A percentile compares a stretch with the other conserved stretches of the same genome.
These are phyloP conservation scores for Venusia cambrica DNA, from an alignment of 2,888 invertebrate genomes.

Conservation along the genomic window DNA sequence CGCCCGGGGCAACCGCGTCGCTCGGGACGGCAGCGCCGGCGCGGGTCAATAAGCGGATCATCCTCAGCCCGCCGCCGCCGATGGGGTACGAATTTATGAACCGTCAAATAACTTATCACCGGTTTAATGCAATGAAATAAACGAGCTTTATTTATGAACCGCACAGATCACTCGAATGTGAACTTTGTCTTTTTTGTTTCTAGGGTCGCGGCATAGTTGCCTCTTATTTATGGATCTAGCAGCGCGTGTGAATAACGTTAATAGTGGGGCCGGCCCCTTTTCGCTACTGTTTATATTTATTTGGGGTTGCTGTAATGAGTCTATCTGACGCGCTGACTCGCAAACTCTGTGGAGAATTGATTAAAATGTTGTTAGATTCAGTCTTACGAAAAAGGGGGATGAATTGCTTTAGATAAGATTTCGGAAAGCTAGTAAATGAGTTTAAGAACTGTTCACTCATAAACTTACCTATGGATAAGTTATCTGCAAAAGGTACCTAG, in stretches of 20 bases:
- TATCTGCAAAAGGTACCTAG: no score
- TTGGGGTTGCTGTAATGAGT: conserved; percentile 78
- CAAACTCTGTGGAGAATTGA: conserved; percentile 79
- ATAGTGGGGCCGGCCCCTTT: conserved; percentile 72
- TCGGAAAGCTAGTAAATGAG: conserved; percentile 56
- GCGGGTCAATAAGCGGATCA: conserved; percentile 48
- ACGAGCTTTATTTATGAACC: conserved; percentile 74
- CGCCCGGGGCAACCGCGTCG: conserved; percentile 55
- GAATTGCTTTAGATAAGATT: conserved; percentile 58
- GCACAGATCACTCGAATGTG: conserved; percentile 66
- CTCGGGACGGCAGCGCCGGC: conserved; percentile 44
- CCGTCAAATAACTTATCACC: conserved; percentile 79
- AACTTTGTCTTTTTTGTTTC: conserved; percentile 68
- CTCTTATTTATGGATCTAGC: conserved; percentile 75
- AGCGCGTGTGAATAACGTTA: conserved; percentile 78
- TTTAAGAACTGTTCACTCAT: no score
- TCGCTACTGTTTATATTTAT: conserved; percentile 79
- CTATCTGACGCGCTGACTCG: conserved; percentile 78
- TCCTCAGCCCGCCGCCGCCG: conserved; percentile 44
- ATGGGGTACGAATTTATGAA: conserved; percentile 72
- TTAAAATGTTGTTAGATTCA: conserved; percentile 78
- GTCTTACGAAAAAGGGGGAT: conserved; percentile 70
- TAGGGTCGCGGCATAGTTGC: conserved; percentile 62
- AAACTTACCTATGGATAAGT: no score
- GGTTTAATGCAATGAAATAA: conserved; percentile 77